phyloP scores from a whole-genome alignment of 2,113 vertebrate genomes.

The Macquaria australasica region DNA sequence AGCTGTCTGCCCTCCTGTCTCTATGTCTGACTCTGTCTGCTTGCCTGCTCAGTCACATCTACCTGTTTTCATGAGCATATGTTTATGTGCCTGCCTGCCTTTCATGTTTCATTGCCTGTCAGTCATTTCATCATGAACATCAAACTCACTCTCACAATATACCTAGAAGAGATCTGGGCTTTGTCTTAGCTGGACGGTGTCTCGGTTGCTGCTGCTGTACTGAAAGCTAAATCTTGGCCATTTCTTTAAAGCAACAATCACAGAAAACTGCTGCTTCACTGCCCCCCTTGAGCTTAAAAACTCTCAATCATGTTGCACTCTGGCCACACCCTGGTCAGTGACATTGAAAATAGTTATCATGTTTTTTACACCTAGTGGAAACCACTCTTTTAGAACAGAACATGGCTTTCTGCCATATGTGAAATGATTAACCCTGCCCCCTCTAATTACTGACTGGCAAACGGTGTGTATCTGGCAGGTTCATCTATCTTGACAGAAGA shows the following conservation, averaged over 20 bases:
- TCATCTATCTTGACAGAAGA: not conserved
- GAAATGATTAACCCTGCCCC: constrained; percentile 1
- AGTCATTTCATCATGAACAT: constrained; percentile 6
- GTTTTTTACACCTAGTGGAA: not conserved
- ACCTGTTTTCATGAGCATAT: constrained; percentile 13
- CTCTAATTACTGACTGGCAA: not conserved
- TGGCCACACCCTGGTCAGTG: not conserved
- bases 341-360: not conserved
- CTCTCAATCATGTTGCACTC: not conserved
- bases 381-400: not conserved
- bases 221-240: not conserved
- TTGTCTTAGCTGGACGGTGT: not conserved
- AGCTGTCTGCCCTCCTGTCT: constrained; percentile 26
- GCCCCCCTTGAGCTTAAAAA: not conserved
- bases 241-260: too few relatives aligned
- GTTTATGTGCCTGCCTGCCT: constrained; percentile 3
- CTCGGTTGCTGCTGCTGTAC: constrained; percentile 8
- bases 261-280: too few relatives aligned
- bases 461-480: not conserved
- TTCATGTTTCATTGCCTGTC: not conserved
- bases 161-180: not conserved
- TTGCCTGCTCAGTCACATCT: constrained; percentile 6
- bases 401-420: not conserved
- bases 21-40: constrained; percentile 14
- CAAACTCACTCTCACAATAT: not conserved